Base-by-base conservation (phyloP, 2,113 vertebrate species). In the Panurus biarmicus region DNA sequence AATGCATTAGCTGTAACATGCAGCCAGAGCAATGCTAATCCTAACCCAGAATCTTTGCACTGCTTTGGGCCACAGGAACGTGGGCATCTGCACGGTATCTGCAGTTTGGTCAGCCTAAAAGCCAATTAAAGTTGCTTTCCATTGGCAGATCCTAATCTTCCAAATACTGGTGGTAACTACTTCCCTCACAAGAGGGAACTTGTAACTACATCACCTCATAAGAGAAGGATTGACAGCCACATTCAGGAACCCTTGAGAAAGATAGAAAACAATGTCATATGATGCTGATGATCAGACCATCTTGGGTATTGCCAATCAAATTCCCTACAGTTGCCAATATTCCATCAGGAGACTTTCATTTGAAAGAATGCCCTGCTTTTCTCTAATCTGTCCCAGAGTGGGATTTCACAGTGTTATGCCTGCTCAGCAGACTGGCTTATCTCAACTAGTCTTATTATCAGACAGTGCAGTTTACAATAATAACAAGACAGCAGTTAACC, bases 381-480 rank as follows among this genome's bases (percentile, higher is more conserved):
- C 85, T 72, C 25, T 87, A 92, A 90, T 89, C 85, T 87, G 56
- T 87, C 65, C 86, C 5, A 0, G 50, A 66, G 57, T 72, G 80
- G 85, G 87, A 87, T 95, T 95, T 91, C 72, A 78, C 66, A 87
- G 50, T 67, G 65, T 78, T 93, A 77, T 64, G 66, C 81, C 75
- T 93, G 36, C 65, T 94, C 92, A 93, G 42, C 61, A 93, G 51
- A 79, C 75, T 89, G 66, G 58, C 42, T 65, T 94, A 78, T 91
- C 72, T 95, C 83, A 92, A 65, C 60, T 50, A 73, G 84, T 92
- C 78, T 79, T 81, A 87, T 76, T 85, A 87, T 84, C 83, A 81
- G 75, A 89, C 66, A 83, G 66, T 56, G 13, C 67, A 73, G 47
- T 95, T 95, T 87, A 94, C 82, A 91, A 60, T 62, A 93, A 87